Base-by-base conservation (phyloP, 2,113 vertebrate genomes). In the Notothenia coriiceps region DNA sequence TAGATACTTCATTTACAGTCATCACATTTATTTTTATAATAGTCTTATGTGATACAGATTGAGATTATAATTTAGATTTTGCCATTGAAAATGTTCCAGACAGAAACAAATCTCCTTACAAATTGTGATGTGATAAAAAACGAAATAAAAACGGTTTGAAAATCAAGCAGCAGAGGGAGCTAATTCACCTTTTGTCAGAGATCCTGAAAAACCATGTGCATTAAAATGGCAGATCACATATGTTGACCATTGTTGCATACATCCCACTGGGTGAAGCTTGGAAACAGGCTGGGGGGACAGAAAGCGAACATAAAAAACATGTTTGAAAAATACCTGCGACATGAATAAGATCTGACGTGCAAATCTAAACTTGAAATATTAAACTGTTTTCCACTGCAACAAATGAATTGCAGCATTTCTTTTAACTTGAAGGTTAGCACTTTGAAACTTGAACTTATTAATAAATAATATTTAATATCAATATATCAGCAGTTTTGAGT, bases 131-230 rank as follows among this genome's bases (percentile, higher is more conserved):
- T 25, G 25, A 25, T 25, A 25, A 25, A 25, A 25, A 25, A 25
- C 25, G 25, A 25, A 25, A 25, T 25, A 25, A 25, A 25, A 25
- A 18, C 35, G 13, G 12, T 82, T 49, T 52, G 11, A 14, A 29
- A 67, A 84, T 46, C 1, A 22, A 55, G 3, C 92, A 89, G 20
- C 49, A 91, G 91, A 60, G 89, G 83, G 91, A 33, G 87, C 77
- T 47, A 50, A 80, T 63, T 1, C 18, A 54, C 22, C 25, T 63
- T 72, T 60, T 17, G 46, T n/a, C 25, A 70, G 1, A 22, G 14
- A 43, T 35, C 29, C 14, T 9, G 18, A 33, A 35, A 72, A 25
- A 29, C 25, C 18, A 22, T 11, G 63, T 52, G 51, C 56, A 25
- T 61, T 14, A 33, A 70, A 74, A 63, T 5, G 22, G 55, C 18